Percentiles rank a stretch among this genome's conserved stretches.
Conservation (phyloP, 2,797 vertebrate species). For the Aselliscus stoliczkanus region DNA sequence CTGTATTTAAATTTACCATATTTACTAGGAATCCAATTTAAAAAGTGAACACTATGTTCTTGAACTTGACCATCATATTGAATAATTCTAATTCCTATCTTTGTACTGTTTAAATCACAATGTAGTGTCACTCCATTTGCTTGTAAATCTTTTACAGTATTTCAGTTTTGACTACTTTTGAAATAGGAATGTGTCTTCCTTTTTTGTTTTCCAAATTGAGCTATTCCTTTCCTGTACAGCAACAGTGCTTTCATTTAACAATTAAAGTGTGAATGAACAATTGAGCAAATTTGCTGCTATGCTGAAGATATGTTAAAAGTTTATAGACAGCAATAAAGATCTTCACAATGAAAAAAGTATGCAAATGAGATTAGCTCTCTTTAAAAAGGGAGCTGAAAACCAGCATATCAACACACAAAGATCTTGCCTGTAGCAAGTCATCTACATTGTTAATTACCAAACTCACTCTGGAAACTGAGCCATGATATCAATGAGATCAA, state of each 20-base stretch:
- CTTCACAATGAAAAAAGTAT: conserved; percentile 70
- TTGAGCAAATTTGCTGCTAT: conserved; percentile 60
- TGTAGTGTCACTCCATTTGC: conserved; percentile 52
- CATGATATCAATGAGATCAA: conserved; percentile 58
- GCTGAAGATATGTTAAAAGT: conserved; percentile 71
- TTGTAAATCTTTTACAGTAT: conserved; percentile 61
- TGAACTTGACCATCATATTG: background rate
- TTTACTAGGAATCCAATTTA: background rate
- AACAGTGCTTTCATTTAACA: conserved; percentile 61
- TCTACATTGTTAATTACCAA: conserved; percentile 76
- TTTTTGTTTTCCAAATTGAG: conserved; percentile 7
- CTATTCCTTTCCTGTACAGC: conserved; percentile 32
- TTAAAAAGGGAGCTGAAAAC: conserved; percentile 62
- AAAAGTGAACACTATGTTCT: conserved; percentile 47
- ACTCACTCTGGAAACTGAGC: conserved; percentile 60
- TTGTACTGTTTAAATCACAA: conserved; percentile 48
- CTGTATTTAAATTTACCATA: background rate
- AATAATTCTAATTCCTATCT: background rate
- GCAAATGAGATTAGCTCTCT: conserved; percentile 69
- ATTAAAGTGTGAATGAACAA: conserved; percentile 70
- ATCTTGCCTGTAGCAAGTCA: conserved; percentile 71
- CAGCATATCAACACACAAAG: conserved; percentile 40
- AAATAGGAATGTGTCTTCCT: conserved; percentile 49
- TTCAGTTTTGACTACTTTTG: conserved; percentile 76
- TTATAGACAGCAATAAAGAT: conserved; percentile 69